Conservation (phyloP, 2,113 vertebrate species). For the Barbus barbus region DNA sequence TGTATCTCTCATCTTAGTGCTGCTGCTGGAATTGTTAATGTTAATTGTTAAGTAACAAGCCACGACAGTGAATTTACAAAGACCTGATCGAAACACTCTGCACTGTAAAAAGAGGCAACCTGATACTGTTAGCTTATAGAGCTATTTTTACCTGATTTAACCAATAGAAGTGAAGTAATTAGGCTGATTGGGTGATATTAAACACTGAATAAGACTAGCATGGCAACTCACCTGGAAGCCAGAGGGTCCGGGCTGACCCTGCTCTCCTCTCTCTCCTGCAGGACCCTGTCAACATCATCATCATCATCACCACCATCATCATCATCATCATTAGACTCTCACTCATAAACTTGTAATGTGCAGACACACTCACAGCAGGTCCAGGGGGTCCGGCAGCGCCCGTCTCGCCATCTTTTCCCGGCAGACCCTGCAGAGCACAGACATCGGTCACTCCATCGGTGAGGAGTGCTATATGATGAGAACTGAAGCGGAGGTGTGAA, state of each 20-base stretch:
- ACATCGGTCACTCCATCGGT: background rate
- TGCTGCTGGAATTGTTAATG: no score
- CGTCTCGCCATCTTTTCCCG: slow-evolving; percentile 95
- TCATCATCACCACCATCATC: no score
- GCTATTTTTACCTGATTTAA: no score
- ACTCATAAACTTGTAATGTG: background rate
- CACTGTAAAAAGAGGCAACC: no score
- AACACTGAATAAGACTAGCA: background rate
- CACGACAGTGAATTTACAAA: no score
- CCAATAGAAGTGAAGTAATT: no score
- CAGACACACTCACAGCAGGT: slow-evolving; percentile 82
- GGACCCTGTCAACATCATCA: slow-evolving; percentile 75
- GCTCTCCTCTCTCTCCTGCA: slow-evolving; percentile 92
- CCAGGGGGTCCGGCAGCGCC: slow-evolving; percentile 88
- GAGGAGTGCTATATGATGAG: no score
- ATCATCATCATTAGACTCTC: background rate
- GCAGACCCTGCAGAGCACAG: slow-evolving; percentile 80
- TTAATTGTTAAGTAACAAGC: no score
- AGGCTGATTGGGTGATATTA: no score
- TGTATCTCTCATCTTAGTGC: no score
- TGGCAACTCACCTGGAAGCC: slow-evolving; percentile 88
- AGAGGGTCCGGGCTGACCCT: slow-evolving; percentile 92
- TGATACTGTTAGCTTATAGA: no score
- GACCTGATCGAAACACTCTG: no score
- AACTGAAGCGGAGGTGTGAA: background rate